Evolutionary conservation across 1,140 invertebrate genomes (phyloP).

Genomic region (Laupala kohalensis): DNA sequence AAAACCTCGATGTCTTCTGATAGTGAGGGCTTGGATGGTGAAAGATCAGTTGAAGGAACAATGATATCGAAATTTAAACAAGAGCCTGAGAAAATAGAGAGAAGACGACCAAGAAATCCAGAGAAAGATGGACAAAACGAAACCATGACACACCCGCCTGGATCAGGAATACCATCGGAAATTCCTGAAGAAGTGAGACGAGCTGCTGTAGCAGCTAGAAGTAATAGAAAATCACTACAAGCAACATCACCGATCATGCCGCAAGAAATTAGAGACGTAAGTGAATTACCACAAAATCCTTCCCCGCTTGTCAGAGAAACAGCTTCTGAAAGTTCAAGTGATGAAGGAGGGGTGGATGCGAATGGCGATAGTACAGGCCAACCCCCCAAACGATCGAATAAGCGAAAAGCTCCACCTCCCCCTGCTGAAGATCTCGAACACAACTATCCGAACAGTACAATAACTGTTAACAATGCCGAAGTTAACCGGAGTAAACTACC

Average conservation of each 20-base stretch:
- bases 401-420: constrained; percentile 54
- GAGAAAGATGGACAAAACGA: neutral
- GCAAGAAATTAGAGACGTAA: constrained; percentile 11
- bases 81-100: constrained; percentile 5
- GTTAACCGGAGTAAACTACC: neutral
- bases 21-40: neutral
- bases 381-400: constrained; percentile 37
- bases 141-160: neutral
- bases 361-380: constrained; percentile 17
- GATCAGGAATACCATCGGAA: constrained; percentile 19
- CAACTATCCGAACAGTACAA: neutral
- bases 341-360: constrained; percentile 23
- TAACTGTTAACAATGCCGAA: too few relatives aligned
- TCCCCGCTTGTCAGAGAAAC: neutral
- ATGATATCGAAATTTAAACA: neutral
- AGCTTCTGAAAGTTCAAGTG: constrained; percentile 6
- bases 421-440: constrained; percentile 27
- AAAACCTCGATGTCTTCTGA: neutral
- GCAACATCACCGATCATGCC: constrained; percentile 9
- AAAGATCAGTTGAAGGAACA: neutral
- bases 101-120: neutral
- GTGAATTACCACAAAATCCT: constrained; percentile 8
- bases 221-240: constrained; percentile 32
- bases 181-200: constrained; percentile 55
- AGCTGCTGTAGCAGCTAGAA: constrained; percentile 49